phyloP scores from a whole-genome alignment of 1,140 invertebrate species.

The Matsumurasca onukii region DNA sequence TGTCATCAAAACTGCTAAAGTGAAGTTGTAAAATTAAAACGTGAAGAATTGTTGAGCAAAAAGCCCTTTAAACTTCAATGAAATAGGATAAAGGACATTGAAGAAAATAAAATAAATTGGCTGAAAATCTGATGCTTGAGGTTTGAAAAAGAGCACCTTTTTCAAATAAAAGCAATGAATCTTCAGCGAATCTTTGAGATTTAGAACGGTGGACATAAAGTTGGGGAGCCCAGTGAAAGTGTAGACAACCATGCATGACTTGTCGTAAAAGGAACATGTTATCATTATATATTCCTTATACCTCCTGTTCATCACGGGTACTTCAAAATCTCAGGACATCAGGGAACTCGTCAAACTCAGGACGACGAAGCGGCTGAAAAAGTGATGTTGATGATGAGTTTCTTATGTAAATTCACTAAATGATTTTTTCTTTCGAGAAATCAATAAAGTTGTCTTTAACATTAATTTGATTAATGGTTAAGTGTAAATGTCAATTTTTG shows the following conservation, averaged over 20 bases:
- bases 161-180: neutral
- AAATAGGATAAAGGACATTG: constrained; percentile 10
- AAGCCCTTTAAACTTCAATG: neutral
- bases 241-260: neutral
- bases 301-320: too few relatives aligned
- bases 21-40: neutral
- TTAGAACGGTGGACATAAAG: neutral
- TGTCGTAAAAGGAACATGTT: neutral
- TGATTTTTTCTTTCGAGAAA: neutral
- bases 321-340: too few relatives aligned
- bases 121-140: neutral
- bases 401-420: too few relatives aligned
- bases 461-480: neutral
- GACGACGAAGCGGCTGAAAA: neutral
- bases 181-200: neutral
- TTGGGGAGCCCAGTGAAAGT: too few relatives aligned
- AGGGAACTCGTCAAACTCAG: neutral
- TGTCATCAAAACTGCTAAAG: neutral
- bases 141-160: constrained; percentile 1
- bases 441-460: neutral
- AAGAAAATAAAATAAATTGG: too few relatives aligned
- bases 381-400: neutral
- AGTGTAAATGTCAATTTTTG: neutral
- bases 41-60: neutral
- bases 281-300: too few relatives aligned